Percentiles rank a stretch among this genome's conserved stretches.
These are phyloP conservation scores for Drosophila repleta DNA, from an alignment of 1,140 invertebrate genomes.

Conservation along the genomic window DNA sequence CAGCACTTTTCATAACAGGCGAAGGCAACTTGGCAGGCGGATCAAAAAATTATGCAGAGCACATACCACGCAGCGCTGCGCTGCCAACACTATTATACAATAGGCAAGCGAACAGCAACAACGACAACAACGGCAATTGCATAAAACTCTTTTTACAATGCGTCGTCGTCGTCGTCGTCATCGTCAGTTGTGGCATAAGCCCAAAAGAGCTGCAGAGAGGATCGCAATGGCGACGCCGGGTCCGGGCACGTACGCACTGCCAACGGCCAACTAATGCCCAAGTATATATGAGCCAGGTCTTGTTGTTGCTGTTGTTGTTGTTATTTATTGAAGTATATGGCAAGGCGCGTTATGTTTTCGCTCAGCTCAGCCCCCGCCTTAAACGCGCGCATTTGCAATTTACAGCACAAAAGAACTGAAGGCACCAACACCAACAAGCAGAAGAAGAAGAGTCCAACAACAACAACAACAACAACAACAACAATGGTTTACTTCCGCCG, in stretches of 20 bases:
- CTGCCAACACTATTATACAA: slow-evolving; percentile 66
- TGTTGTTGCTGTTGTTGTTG: slow-evolving; percentile 16
- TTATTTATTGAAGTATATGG: slow-evolving; percentile 74
- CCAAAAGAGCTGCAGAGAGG: slow-evolving; percentile 50
- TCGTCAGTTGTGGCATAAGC: slow-evolving; percentile 53
- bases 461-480: slow-evolving; percentile 41
- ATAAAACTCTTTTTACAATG: slow-evolving; percentile 77
- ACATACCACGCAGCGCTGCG: slow-evolving; percentile 63
- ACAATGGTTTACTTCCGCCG: slow-evolving; percentile 77
- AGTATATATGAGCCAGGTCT: slow-evolving; percentile 45
- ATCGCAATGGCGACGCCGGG: slow-evolving; percentile 67
- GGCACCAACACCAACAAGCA: slow-evolving; percentile 21
- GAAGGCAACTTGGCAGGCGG: slow-evolving; percentile 47
- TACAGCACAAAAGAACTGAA: slow-evolving; percentile 67
- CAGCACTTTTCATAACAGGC: slow-evolving; percentile 41
- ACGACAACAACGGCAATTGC: slow-evolving; percentile 65
- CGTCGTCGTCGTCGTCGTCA: slow-evolving; percentile 50
- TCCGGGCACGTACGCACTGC: slow-evolving; percentile 73
- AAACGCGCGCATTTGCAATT: slow-evolving; percentile 75
- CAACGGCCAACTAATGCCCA: slow-evolving; percentile 69
- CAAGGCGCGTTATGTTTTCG: slow-evolving; percentile 56
- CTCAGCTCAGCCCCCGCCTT: slow-evolving; percentile 4
- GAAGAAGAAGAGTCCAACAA: slow-evolving; percentile 4
- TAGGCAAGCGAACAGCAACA: slow-evolving; percentile 47
- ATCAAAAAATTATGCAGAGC: slow-evolving; percentile 82